phyloP scores from a whole-genome alignment of 1,140 invertebrate species.

The Vollenhovia emeryi region DNA sequence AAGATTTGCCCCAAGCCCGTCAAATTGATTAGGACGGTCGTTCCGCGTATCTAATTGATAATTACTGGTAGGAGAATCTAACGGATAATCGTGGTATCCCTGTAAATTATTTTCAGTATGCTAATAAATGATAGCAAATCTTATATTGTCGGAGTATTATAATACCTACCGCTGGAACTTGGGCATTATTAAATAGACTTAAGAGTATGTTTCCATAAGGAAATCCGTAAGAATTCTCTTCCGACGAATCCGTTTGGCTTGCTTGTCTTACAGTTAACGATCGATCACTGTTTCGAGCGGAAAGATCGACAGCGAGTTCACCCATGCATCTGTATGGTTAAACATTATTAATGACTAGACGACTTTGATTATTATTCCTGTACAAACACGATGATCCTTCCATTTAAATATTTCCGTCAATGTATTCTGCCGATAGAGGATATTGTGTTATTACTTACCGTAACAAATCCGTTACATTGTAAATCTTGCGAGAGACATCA shows the following conservation, averaged over 20 bases:
- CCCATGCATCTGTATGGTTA: slow-evolving; percentile 72
- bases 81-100: neutral
- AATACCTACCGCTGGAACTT: slow-evolving; percentile 40
- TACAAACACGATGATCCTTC: neutral
- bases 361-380: neutral
- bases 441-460: slow-evolving; percentile 72
- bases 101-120: neutral
- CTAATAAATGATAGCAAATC: neutral
- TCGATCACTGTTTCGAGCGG: slow-evolving; percentile 2
- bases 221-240: slow-evolving; percentile 27
- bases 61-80: slow-evolving; percentile 17
- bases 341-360: slow-evolving; percentile 6
- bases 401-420: neutral
- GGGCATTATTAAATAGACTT: slow-evolving; percentile 28
- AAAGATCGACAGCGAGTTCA: slow-evolving; percentile 53
- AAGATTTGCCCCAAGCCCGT: slow-evolving; percentile 75
- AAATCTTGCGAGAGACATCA: slow-evolving; percentile 64
- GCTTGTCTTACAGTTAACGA: neutral
- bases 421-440: neutral
- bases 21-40: slow-evolving; percentile 15
- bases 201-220: slow-evolving; percentile 44
- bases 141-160: neutral
- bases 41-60: slow-evolving; percentile 49
- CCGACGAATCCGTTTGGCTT: slow-evolving; percentile 14
- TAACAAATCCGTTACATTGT: slow-evolving; percentile 77